Base-by-base conservation (phyloP, 2,888 invertebrate genomes). In the Baronia brevicornis region DNA sequence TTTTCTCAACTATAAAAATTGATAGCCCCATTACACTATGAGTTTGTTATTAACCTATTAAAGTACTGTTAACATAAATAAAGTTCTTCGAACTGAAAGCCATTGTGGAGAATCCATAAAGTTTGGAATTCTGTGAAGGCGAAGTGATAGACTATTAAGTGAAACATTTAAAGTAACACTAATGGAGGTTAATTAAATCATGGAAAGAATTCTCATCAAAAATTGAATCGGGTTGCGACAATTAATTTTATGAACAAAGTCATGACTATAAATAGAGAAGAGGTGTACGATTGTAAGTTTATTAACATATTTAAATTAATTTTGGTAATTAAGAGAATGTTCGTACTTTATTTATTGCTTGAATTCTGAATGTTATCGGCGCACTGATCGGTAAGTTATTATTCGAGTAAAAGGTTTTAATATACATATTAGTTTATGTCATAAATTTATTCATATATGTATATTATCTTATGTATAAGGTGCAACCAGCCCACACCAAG, bases 1-100 rank as follows among this genome's bases (percentile, higher is more conserved):
- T 60, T n/a, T 58, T 54, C 55, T 59, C 52, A 54, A 39, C 63
- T 53, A 73, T 70, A 71, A 67, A 74, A 74, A 68, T 67, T 72
- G 65, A 74, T 74, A 60, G 60, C 59, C 55, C 58, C 48, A 59
- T 62, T 57, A 60, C 54, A 47, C 43, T 48, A 43, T 39, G 41
- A 46, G 48, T 57, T 58, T 59, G 59, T 64, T 69, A 67, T 67
- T 68, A 67, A 65, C 59, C 60, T 64, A 69, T 64, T 66, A 68
- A 64, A 60, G 45, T 46, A 54, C 54, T 56, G 51, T 65, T 63
- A 66, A 69, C 62, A 60, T 62, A 63, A 67, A 65, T 66, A 57
- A 60, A 60, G 51, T 50, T 52, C 52, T 55, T 21, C 32, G 28
- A 12, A 20, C 27, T 30, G 50, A 58, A 49, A 40, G 49, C 39